Percentiles rank a stretch among this genome's conserved stretches.
phyloP scores from a whole-genome alignment of 1,140 invertebrate genomes.

The Tetragnatha versicolor region DNA sequence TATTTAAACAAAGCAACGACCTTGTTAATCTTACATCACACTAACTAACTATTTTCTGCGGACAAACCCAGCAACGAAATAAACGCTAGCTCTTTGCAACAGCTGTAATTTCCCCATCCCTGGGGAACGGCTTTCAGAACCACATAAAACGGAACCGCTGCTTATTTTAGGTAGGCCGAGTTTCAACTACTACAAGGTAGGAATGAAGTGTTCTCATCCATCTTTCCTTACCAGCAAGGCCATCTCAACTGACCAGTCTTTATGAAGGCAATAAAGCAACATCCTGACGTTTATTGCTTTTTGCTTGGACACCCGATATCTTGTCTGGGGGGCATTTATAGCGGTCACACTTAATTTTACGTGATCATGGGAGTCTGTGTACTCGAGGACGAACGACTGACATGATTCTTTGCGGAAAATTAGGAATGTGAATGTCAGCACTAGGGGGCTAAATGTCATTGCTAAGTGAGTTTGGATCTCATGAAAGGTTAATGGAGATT shows the following conservation, averaged over 20 bases:
- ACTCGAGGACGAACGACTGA: too few relatives aligned
- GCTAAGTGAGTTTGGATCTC: too few relatives aligned
- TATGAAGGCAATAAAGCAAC: constrained; percentile 35
- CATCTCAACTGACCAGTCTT: constrained; percentile 39
- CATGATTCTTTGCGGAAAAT: too few relatives aligned
- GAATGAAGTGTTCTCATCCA: constrained; percentile 27
- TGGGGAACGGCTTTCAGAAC: background rate
- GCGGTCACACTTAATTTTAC: constrained; percentile 22
- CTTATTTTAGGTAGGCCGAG: constrained; percentile 23
- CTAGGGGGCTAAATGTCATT: too few relatives aligned
- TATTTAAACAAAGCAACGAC: too few relatives aligned
- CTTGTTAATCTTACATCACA: too few relatives aligned
- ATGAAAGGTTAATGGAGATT: too few relatives aligned
- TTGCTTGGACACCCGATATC: constrained; percentile 33
- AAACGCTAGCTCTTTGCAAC: background rate
- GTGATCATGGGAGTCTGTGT: background rate
- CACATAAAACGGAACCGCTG: constrained; percentile 21
- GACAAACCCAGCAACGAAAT: background rate
- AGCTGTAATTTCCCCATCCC: background rate
- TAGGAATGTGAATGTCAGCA: too few relatives aligned
- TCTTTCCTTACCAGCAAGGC: constrained; percentile 33
- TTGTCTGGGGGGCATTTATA: constrained; percentile 17
- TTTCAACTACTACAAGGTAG: constrained; percentile 25
- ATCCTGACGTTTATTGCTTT: constrained; percentile 25
- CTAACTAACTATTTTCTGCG: too few relatives aligned